Evolutionary conservation across 2,888 invertebrate genomes (phyloP).

Genomic region (Trachelus iudaicus): DNA sequence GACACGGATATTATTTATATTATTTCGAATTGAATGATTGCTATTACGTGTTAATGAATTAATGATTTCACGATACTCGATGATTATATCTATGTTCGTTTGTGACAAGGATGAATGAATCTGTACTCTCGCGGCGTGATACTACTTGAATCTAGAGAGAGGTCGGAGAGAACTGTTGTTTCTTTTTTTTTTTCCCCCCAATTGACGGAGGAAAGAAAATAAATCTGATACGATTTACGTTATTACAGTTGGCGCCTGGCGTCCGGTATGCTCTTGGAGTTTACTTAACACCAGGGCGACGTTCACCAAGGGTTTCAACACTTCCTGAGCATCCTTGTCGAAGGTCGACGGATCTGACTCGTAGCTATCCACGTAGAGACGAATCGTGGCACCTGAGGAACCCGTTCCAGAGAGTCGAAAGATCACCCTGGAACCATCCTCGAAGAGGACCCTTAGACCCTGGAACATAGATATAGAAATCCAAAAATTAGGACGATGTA

Average conservation of each 20-base stretch:
- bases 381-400: conserved; percentile 96
- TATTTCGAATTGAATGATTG: not conserved
- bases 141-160: not conserved
- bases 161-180: not conserved
- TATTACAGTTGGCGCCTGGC: conserved; percentile 94
- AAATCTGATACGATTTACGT: conserved; percentile 72
- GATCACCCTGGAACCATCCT: conserved; percentile 94
- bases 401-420: conserved; percentile 97
- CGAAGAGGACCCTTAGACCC: conserved; percentile 94
- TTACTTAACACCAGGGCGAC: conserved; percentile 88
- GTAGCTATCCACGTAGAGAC: conserved; percentile 95
- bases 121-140: not conserved
- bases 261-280: conserved; percentile 86
- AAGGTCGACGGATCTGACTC: conserved; percentile 71
- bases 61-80: not conserved
- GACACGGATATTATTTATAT: not conserved
- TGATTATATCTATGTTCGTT: not conserved
- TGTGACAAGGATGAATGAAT: not conserved
- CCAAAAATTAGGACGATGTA: not conserved
- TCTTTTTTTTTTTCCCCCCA: not conserved
- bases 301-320: conserved; percentile 88
- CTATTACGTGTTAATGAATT: not conserved
- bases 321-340: conserved; percentile 66
- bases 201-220: not conserved
- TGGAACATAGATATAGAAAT: conserved; percentile 59